phyloP scores from a whole-genome alignment of 2,888 invertebrate species.

The Chloroclystis v-ata region DNA sequence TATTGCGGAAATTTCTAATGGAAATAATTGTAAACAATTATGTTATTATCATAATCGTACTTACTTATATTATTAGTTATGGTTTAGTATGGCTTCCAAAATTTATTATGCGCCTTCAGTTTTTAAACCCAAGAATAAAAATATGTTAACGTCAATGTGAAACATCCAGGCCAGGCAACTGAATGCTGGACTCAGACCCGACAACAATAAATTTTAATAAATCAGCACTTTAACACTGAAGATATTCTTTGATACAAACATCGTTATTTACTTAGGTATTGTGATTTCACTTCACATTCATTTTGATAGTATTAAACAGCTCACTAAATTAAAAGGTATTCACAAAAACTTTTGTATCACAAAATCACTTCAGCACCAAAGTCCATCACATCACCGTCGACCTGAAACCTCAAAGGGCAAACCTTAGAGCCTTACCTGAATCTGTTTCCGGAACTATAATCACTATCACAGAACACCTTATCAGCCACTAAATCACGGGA shows the following conservation, averaged over 20 bases:
- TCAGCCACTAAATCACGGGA: slow-evolving; percentile 61
- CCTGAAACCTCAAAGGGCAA: slow-evolving; percentile 18
- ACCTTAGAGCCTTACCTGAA: slow-evolving; percentile 59
- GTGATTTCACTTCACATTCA: slow-evolving; percentile 4
- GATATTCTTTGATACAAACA: slow-evolving; percentile 15
- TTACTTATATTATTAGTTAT: too few relatives aligned
- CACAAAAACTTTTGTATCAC: slow-evolving; percentile 32
- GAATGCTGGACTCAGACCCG: too few relatives aligned
- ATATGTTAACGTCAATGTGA: too few relatives aligned
- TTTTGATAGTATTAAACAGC: neutral
- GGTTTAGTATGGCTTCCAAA: too few relatives aligned
- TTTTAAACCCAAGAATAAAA: too few relatives aligned
- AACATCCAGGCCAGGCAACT: too few relatives aligned
- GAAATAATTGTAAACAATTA: too few relatives aligned
- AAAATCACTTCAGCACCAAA: slow-evolving; percentile 25
- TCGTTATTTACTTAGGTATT: slow-evolving; percentile 3
- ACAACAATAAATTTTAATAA: neutral
- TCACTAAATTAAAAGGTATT: slow-evolving; percentile 6
- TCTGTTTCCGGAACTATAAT: slow-evolving; percentile 50
- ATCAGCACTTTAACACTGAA: neutral
- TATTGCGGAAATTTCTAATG: too few relatives aligned
- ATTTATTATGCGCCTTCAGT: too few relatives aligned
- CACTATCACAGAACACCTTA: slow-evolving; percentile 68
- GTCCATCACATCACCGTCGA: slow-evolving; percentile 35
- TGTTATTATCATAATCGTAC: too few relatives aligned